These are phyloP conservation scores for Geotrupes spiniger DNA, from an alignment of 2,888 invertebrate genomes.

Conservation along the genomic window DNA sequence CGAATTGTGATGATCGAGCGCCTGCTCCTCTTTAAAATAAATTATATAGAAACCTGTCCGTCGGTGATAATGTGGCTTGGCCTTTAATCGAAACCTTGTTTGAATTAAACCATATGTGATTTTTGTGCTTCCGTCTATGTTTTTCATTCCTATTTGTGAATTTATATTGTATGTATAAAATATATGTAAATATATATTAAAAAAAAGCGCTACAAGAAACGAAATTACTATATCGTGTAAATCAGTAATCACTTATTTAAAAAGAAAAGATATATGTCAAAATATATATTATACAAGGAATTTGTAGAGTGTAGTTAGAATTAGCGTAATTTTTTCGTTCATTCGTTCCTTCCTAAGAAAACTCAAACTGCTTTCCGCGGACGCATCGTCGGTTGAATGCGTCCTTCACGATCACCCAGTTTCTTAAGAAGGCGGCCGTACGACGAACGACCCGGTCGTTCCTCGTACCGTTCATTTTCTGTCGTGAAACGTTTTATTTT, in stretches of 20 bases:
- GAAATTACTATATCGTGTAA: constrained; percentile 20
- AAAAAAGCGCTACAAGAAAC: constrained; percentile 27
- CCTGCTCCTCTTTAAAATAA: too few species aligned
- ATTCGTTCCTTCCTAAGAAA: too few species aligned
- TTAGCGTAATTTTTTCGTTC: constrained; percentile 3
- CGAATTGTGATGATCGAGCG: too few species aligned
- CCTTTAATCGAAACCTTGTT: constrained; percentile 11
- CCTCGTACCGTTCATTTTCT: neutral
- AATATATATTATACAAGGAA: neutral
- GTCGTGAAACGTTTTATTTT: constrained; percentile 1
- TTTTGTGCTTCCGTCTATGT: constrained; percentile 44
- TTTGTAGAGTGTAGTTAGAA: constrained; percentile 1
- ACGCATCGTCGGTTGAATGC: too few species aligned
- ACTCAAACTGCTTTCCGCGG: too few species aligned
- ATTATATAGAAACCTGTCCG: constrained; percentile 1
- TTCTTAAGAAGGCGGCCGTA: too few species aligned
- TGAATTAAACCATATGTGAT: constrained; percentile 40
- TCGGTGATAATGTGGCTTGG: constrained; percentile 1
- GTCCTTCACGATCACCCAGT: too few species aligned
- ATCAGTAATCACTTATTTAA: constrained; percentile 9
- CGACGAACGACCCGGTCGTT: too few species aligned
- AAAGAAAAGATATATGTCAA: constrained; percentile 2
- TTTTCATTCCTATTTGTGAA: constrained; percentile 17
- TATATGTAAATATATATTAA: constrained; percentile 20
- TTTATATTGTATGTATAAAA: constrained; percentile 9